Evolutionary conservation across 2,113 vertebrate species (phyloP).

Genomic region (Choloepus hoffmanni): DNA sequence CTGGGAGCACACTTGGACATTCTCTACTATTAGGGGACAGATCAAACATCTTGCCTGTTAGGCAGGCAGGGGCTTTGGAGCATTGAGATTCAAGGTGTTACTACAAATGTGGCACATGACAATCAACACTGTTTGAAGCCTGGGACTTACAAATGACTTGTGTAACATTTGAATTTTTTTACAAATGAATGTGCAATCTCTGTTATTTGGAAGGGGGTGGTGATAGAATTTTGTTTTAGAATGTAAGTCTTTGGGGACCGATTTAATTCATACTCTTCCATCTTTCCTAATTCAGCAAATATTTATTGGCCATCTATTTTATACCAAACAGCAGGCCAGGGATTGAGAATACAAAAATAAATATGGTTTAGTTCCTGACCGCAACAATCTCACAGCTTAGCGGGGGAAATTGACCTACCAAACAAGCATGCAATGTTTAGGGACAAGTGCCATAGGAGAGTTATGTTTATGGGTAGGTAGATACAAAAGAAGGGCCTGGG

Average conservation of each 20-base stretch:
- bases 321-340: neutral
- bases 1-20: neutral
- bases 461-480: neutral
- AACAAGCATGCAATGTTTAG: neutral
- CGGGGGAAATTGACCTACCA: neutral
- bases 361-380: neutral
- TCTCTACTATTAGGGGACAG: neutral
- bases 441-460: too few relatives aligned
- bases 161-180: neutral
- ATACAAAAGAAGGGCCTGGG: neutral
- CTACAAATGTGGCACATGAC: neutral
- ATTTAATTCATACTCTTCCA: neutral
- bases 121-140: neutral
- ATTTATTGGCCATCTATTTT: neutral
- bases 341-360: neutral
- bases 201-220: neutral
- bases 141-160: neutral
- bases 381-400: neutral
- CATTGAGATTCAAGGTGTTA: neutral
- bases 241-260: neutral
- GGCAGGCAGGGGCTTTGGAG: neutral
- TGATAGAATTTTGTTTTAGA: neutral
- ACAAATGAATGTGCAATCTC: neutral
- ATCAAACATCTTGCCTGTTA: neutral
- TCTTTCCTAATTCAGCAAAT: neutral